Evolutionary conservation across 2,888 invertebrate species (phyloP), one percentile per base, ranked within the genome.

Genomic region (Dascillus cervinus): DNA sequence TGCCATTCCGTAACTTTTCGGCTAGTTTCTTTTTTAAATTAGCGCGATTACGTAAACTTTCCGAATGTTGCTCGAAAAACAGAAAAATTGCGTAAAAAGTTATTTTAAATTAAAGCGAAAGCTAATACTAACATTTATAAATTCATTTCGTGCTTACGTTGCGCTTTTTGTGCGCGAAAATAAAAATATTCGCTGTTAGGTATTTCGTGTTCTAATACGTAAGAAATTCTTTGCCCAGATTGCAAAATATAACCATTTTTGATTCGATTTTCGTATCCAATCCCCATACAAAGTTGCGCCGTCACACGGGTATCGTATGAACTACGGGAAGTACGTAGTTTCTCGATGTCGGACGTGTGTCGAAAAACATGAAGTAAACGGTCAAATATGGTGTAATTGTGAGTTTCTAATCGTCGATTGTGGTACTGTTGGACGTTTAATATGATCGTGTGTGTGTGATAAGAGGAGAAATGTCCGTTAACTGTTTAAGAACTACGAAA

Each of bases 331-430:
- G 50, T 44, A 60, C 60, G 61, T 60, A 60, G 58, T 53, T 54
- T 49, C 42, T 40, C 49, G 54, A 50, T 52, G 53, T 49, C 50
- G 55, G 58, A 56, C 56, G 58, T 57, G 59, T 56, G 55, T 55
- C 52, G 47, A 52, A 47, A 53, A 52, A 51, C 49, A 55, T 56
- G 56, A 58, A 58, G 50, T 52, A 56, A 57, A 52, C 53, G 52
- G 49, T 48, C 43, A 56, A 59, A 58, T 53, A 57, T 53, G 57
- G 56, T 50, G 49, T 50, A 54, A 55, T 47, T 44, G 49, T 47
- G 47, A 43, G 47, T 44, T 52, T 47, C 44, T 48, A 50, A 47
- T 48, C 41, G 36, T 34, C 34, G 35, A 39, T 42, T 44, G 51
- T 38, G 42, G 44, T 50, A 37, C 37, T 37, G 32, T 38, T 41